Evolutionary conservation across 2,113 vertebrate species (phyloP).

Genomic region (Geococcyx californianus): DNA sequence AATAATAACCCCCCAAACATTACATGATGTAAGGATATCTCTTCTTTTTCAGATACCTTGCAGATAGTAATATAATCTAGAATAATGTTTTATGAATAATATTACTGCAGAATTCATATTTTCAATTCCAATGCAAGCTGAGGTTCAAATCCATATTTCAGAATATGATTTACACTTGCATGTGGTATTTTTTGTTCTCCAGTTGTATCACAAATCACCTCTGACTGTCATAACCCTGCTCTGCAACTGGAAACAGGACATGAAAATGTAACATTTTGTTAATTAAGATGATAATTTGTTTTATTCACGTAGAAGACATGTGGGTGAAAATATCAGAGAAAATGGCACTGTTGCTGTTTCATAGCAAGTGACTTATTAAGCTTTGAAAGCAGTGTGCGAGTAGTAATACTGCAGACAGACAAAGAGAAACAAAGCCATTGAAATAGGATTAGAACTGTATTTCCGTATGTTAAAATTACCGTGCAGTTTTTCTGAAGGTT

Average conservation of each 20-base stretch:
- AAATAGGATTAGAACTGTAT: background rate
- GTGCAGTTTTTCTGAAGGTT: background rate
- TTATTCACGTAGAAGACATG: background rate
- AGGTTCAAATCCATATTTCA: background rate
- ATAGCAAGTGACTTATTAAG: background rate
- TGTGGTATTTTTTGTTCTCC: background rate
- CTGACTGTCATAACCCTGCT: background rate
- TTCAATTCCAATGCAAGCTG: background rate
- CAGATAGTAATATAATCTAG: background rate
- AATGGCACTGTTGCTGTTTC: background rate
- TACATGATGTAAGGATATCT: no score
- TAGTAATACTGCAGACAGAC: background rate
- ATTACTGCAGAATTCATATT: background rate
- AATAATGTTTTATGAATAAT: background rate
- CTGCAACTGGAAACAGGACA: background rate
- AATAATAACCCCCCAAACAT: no score
- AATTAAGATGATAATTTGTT: background rate
- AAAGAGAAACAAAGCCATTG: background rate
- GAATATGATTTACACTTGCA: background rate
- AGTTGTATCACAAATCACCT: background rate
- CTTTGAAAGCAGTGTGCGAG: background rate
- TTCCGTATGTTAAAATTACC: background rate
- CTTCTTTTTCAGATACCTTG: background rate
- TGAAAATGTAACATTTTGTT: background rate
- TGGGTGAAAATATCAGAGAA: background rate